Conservation (phyloP, 2,113 vertebrate species). For the Uropsilus gracilis region DNA sequence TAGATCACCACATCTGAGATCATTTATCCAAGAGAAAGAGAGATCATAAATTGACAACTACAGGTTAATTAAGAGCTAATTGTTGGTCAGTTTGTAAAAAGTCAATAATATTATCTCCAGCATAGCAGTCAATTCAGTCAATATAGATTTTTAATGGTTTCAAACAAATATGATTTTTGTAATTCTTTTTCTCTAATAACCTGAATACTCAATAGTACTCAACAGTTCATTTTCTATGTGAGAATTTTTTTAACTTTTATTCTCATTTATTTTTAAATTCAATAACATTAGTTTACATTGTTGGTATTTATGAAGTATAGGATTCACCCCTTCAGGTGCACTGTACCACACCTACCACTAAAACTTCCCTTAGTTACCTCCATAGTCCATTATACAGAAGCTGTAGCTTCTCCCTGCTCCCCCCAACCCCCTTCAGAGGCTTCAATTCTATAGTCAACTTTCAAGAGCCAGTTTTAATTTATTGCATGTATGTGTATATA, state of each 20-base stretch:
- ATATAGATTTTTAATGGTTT: constrained; percentile 58
- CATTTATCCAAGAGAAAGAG: constrained; percentile 79
- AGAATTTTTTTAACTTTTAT: not conserved
- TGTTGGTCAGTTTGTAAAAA: constrained; percentile 80
- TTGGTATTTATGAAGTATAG: no score
- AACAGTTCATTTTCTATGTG: not conserved
- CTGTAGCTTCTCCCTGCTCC: no score
- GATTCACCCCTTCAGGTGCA: no score
- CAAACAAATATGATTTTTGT: constrained; percentile 58
- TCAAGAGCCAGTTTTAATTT: no score
- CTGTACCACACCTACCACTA: no score
- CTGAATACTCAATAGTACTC: not conserved
- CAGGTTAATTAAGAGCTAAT: constrained; percentile 87
- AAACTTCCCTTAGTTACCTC: no score
- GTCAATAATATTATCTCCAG: constrained; percentile 76
- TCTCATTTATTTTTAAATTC: not conserved
- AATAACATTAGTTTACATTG: not conserved
- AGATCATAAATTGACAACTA: constrained; percentile 78
- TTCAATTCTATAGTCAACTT: no score
- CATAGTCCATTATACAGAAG: no score
- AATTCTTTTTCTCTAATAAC: constrained; percentile 46
- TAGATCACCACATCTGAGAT: constrained; percentile 83
- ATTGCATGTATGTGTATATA: no score
- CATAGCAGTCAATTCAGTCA: constrained; percentile 87
- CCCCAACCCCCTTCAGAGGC: no score